Conservation (phyloP, 2,797 vertebrate genomes). For the Leptodactylus fallax region DNA sequence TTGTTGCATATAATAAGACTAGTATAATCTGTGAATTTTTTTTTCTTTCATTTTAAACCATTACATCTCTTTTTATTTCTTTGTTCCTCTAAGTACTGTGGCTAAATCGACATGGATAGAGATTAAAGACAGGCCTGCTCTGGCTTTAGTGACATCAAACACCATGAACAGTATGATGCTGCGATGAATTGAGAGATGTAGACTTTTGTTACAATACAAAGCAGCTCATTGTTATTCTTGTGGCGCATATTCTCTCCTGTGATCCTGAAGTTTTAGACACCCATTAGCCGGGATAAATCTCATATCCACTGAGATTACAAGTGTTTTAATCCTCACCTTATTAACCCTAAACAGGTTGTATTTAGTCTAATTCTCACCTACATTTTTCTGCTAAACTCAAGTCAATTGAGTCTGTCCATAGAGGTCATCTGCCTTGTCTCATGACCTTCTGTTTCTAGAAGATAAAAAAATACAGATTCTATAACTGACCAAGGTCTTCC, state of each 20-base stretch:
- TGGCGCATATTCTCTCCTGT: slow-evolving; percentile 64
- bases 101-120: slow-evolving; percentile 70
- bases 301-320: slow-evolving; percentile 63
- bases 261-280: slow-evolving; percentile 72
- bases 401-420: background rate
- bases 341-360: slow-evolving; percentile 26
- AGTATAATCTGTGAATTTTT: background rate
- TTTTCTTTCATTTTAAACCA: background rate
- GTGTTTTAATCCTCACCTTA: slow-evolving; percentile 69
- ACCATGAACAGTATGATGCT: slow-evolving; percentile 66
- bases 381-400: slow-evolving; percentile 11
- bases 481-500: background rate
- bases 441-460: slow-evolving; percentile 25
- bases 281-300: slow-evolving; percentile 75
- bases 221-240: slow-evolving; percentile 74
- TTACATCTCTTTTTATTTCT: slow-evolving; percentile 59
- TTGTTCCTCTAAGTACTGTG: slow-evolving; percentile 67
- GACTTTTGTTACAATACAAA: slow-evolving; percentile 70
- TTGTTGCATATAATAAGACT: background rate
- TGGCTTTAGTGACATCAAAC: slow-evolving; percentile 72
- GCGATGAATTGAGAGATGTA: slow-evolving; percentile 69
- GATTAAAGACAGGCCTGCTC: slow-evolving; percentile 72
- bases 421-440: background rate
- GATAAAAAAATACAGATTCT: slow-evolving; percentile 35
- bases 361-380: slow-evolving; percentile 19